Percentiles rank a stretch among this genome's conserved stretches.
Evolutionary conservation across 2,888 invertebrate species (phyloP).

Genomic region (Ligdia adustata): DNA sequence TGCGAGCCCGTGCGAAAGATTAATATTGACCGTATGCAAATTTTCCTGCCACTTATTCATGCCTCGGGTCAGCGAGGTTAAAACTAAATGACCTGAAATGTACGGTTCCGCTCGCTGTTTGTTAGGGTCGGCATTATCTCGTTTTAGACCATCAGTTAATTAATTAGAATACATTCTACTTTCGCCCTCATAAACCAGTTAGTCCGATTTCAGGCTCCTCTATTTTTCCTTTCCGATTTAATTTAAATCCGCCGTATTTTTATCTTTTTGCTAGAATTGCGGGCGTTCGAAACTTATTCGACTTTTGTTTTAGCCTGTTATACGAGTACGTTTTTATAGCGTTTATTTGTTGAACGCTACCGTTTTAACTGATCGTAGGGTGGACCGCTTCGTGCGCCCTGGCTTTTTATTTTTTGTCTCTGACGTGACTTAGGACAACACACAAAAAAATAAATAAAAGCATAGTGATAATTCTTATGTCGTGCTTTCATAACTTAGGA

Average conservation of each 20-base stretch:
- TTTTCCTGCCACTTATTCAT: conserved; percentile 34
- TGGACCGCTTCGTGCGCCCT: conserved; percentile 59
- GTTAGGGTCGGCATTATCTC: conserved; percentile 45
- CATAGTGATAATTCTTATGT: conserved; percentile 25
- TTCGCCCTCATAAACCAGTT: conserved; percentile 57
- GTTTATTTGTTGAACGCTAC: conserved; percentile 65
- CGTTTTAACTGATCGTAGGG: conserved; percentile 69
- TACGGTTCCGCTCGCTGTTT: conserved; percentile 46
- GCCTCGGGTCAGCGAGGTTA: conserved; percentile 33
- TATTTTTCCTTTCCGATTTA: conserved; percentile 49
- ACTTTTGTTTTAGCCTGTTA: conserved; percentile 60
- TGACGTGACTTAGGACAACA: conserved; percentile 29
- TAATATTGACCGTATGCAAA: conserved; percentile 52
- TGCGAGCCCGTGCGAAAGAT: conserved; percentile 45
- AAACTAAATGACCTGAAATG: conserved; percentile 34
- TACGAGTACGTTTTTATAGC: conserved; percentile 43
- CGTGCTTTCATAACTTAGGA: conserved; percentile 36
- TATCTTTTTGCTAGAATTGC: conserved; percentile 43
- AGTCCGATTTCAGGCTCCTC: conserved; percentile 41
- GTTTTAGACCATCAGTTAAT: conserved; percentile 53
- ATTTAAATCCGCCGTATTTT: conserved; percentile 42
- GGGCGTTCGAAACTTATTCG: conserved; percentile 47
- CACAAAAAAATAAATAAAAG: conserved; percentile 25
- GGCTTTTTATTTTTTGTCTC: conserved; percentile 53
- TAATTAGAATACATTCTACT: conserved; percentile 51